phyloP scores from a whole-genome alignment of 2,797 vertebrate genomes.

The Diglossa cyanea region DNA sequence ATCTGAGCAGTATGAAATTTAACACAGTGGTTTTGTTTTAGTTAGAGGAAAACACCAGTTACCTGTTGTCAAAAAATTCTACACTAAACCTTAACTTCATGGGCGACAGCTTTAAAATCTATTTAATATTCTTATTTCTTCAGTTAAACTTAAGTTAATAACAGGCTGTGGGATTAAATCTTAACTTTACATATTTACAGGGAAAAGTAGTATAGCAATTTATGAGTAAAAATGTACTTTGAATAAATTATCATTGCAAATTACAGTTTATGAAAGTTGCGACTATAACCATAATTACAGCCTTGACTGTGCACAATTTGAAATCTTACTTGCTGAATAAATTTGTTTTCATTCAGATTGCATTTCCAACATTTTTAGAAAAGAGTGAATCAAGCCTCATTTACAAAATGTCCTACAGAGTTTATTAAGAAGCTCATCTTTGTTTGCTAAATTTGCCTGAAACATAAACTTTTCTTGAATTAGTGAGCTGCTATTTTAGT shows the following conservation, averaged over 20 bases:
- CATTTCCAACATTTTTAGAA: conserved; percentile 1
- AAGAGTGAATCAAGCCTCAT: neutral
- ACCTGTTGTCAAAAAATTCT: neutral
- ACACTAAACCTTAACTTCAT: neutral
- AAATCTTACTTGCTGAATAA: conserved; percentile 14
- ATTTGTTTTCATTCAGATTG: conserved; percentile 25
- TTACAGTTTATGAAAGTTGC: conserved; percentile 29
- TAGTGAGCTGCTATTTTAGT: neutral
- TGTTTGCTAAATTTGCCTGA: conserved; percentile 3
- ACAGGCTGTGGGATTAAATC: neutral
- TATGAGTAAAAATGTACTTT: conserved; percentile 12
- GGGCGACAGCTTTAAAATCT: neutral
- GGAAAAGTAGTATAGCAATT: neutral
- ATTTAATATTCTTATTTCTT: neutral
- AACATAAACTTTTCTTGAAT: conserved; percentile 4
- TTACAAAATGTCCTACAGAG: neutral
- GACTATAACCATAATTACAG: conserved; percentile 20
- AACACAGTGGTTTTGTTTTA: neutral
- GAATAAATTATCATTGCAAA: conserved; percentile 44
- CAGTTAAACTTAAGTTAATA: neutral
- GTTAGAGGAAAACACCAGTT: neutral
- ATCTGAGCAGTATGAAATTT: neutral
- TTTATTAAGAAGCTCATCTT: conserved; percentile 1
- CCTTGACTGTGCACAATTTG: neutral
- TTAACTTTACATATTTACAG: conserved; percentile 7